A percentile compares a stretch with the other conserved stretches of the same genome.
Conservation (phyloP, 2,797 vertebrate species). For the Microctenopoma lineatum region DNA sequence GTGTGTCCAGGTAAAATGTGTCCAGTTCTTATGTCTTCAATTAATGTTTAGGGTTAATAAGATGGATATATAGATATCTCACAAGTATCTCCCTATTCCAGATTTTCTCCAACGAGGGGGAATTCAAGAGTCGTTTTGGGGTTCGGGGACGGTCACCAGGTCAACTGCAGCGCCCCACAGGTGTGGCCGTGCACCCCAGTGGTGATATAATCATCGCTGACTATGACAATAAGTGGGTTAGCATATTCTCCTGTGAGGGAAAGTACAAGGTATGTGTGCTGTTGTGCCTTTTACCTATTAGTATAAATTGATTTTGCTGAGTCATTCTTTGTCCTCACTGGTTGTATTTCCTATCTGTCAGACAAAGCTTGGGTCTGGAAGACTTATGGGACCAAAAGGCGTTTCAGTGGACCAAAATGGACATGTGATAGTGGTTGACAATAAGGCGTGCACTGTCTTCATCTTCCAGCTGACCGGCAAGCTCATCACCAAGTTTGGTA, state of each 20-base stretch:
- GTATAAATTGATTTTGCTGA: not conserved
- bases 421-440: slow-evolving; percentile 98
- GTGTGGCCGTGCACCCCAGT: slow-evolving; percentile 95
- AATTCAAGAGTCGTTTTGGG: slow-evolving; percentile 96
- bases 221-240: slow-evolving; percentile 99
- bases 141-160: slow-evolving; percentile 94
- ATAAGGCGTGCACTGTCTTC: slow-evolving; percentile 97
- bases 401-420: slow-evolving; percentile 97
- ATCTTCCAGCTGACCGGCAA: slow-evolving; percentile 98
- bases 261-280: slow-evolving; percentile 91
- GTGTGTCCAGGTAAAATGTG: slow-evolving; percentile 91
- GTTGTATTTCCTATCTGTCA: slow-evolving; percentile 58
- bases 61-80: too few relatives aligned
- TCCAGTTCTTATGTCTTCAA: accelerated
- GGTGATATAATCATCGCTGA: slow-evolving; percentile 98
- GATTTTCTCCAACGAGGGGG: slow-evolving; percentile 96
- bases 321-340: not conserved
- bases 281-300: not conserved
- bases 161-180: slow-evolving; percentile 95
- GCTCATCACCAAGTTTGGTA: slow-evolving; percentile 96
- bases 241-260: slow-evolving; percentile 97
- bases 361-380: slow-evolving; percentile 96
- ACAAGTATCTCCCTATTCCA: slow-evolving; percentile 52
- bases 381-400: slow-evolving; percentile 98
- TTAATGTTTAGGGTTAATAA: too few relatives aligned